phyloP scores from a whole-genome alignment of 2,113 vertebrate genomes.

The Axis porcinus region DNA sequence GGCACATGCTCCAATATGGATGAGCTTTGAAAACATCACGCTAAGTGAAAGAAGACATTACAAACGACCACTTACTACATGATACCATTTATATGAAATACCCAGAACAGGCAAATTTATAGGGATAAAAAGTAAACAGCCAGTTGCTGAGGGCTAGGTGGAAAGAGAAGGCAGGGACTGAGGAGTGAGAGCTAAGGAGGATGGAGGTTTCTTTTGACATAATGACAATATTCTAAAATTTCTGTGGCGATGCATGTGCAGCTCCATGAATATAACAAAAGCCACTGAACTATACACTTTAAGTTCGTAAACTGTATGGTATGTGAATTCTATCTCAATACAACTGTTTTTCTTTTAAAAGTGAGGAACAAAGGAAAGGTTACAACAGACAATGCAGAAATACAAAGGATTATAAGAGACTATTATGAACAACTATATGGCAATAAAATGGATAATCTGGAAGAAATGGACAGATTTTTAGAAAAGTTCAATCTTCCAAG shows the following conservation, averaged over 20 bases:
- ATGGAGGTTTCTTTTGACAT: neutral
- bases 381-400: neutral
- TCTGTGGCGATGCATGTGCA: neutral
- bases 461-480: neutral
- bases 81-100: neutral
- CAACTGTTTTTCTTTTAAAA: neutral
- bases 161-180: neutral
- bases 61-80: neutral
- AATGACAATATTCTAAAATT: neutral
- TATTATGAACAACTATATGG: neutral
- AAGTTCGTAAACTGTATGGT: neutral
- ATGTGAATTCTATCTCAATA: neutral
- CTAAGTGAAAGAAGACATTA: neutral
- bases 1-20: neutral
- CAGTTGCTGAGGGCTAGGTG: neutral
- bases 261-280: neutral
- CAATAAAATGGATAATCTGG: neutral
- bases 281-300: neutral
- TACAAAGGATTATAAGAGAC: neutral
- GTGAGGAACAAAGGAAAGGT: neutral
- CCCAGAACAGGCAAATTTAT: neutral
- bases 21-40: neutral
- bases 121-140: neutral
- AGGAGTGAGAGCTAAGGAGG: neutral
- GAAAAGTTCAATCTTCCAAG: neutral